phyloP scores from a whole-genome alignment of 2,888 invertebrate genomes.

The Gymnosoma rotundatum region DNA sequence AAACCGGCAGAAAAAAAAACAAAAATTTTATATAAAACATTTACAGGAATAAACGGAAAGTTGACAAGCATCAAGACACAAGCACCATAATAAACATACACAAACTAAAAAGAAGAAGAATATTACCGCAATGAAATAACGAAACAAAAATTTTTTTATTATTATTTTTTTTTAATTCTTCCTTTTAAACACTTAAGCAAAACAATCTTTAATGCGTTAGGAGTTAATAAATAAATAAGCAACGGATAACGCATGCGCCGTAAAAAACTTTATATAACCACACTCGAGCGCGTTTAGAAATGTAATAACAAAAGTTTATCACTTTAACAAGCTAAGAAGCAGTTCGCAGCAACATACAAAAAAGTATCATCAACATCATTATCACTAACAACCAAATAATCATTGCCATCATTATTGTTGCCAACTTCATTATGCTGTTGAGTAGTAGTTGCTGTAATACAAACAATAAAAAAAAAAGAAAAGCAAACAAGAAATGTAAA shows the following conservation, averaged over 20 bases:
- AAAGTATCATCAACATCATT: slow-evolving; percentile 25
- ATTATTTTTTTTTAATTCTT: background rate
- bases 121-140: slow-evolving; percentile 23
- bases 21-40: slow-evolving; percentile 24
- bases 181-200: background rate
- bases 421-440: slow-evolving; percentile 40
- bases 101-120: slow-evolving; percentile 6
- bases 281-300: slow-evolving; percentile 67
- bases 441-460: slow-evolving; percentile 4
- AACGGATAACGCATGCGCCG: slow-evolving; percentile 45
- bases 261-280: slow-evolving; percentile 57
- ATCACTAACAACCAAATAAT: slow-evolving; percentile 27
- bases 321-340: slow-evolving; percentile 64
- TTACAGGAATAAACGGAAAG: slow-evolving; percentile 56
- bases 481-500: slow-evolving; percentile 60
- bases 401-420: slow-evolving; percentile 23
- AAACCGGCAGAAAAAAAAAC: slow-evolving; percentile 57
- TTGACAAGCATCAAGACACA: background rate
- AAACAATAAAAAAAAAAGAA: slow-evolving; percentile 34
- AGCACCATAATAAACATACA: background rate
- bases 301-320: slow-evolving; percentile 69
- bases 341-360: slow-evolving; percentile 28
- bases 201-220: slow-evolving; percentile 9
- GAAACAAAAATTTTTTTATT: slow-evolving; percentile 9
- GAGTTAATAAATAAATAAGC: background rate